Base-by-base conservation (phyloP, 2,113 vertebrate species). In the Pseudorasbora parva region DNA sequence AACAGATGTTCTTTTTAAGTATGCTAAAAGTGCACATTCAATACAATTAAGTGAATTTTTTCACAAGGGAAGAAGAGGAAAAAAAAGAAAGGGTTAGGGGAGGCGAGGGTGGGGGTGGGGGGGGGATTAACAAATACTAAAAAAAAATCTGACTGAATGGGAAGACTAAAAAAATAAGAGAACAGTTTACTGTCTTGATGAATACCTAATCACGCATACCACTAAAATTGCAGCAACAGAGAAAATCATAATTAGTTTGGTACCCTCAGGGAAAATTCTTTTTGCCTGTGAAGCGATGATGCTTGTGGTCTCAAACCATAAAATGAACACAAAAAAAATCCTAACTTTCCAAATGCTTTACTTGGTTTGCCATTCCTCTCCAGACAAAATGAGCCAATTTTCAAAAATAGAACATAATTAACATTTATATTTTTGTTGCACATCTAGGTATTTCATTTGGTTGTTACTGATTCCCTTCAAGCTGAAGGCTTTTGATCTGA, bases 401-500 rank as follows among this genome's bases (percentile, higher is more conserved):
- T 41, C 45, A 17, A 56, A 81, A 69, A 81, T 69, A 69, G 64
- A 81, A 69, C 64, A 54, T 37, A 69, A 81, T 84, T 80, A 78
- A 49, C 56, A 73, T 80, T 71, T 62, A 15, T 14, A 60, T 73
- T 64, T 45, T 62, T 21, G 33, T 37, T 14, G 19, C 74, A 56
- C 59, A 10, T 59, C 41, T 30, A 54, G 33, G 11, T 19, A 47
- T 78, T 43, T 76, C 12, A 27, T 25, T 37, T n/a, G 14, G 14
- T 71, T 57, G 30, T 30, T 41, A 19, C 47, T 49, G n/a, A 5
- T 45, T 66, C 59, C 51, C 51, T 21, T 54, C 51, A 27, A 51
- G n/a, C 69, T 78, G 72, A 77, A 56, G 0, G 21, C 33, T 80
- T 78, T 71, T 30, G 78, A 91, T 89, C 90, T 90, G 91, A 93